A percentile compares a stretch with the other conserved stretches of the same genome.
Evolutionary conservation across 2,797 vertebrate species (phyloP).

Genomic region (Okamejei kenojei): DNA sequence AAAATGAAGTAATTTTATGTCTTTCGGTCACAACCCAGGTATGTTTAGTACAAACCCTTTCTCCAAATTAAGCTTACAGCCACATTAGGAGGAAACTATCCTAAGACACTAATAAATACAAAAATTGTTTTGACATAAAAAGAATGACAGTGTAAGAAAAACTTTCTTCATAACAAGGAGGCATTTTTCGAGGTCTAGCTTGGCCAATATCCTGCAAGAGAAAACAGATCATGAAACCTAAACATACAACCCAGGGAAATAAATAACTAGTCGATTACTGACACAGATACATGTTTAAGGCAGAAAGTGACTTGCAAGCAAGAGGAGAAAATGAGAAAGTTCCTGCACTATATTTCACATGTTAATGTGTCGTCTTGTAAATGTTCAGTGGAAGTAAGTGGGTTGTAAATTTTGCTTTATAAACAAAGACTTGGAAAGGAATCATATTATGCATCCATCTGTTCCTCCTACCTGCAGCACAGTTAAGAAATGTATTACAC

Average conservation of each 20-base stretch:
- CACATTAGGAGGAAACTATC: background rate
- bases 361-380: background rate
- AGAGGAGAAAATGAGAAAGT: background rate
- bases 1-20: background rate
- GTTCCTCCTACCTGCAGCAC: background rate
- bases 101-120: constrained; percentile 35
- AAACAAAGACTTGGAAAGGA: background rate
- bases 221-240: background rate
- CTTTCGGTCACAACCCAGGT: background rate
- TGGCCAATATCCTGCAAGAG: constrained; percentile 31
- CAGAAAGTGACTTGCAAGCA: background rate
- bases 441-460: background rate
- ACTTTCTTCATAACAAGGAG: constrained; percentile 1
- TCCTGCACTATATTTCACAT: background rate
- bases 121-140: background rate
- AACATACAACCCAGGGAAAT: background rate
- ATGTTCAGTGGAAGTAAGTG: background rate
- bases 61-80: background rate
- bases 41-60: background rate
- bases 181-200: background rate
- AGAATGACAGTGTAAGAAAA: background rate
- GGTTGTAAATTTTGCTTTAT: background rate
- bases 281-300: background rate
- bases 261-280: background rate
- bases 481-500: background rate